Evolutionary conservation across 1,140 invertebrate genomes (phyloP).

Genomic region (Leptinotarsa defecta): DNA sequence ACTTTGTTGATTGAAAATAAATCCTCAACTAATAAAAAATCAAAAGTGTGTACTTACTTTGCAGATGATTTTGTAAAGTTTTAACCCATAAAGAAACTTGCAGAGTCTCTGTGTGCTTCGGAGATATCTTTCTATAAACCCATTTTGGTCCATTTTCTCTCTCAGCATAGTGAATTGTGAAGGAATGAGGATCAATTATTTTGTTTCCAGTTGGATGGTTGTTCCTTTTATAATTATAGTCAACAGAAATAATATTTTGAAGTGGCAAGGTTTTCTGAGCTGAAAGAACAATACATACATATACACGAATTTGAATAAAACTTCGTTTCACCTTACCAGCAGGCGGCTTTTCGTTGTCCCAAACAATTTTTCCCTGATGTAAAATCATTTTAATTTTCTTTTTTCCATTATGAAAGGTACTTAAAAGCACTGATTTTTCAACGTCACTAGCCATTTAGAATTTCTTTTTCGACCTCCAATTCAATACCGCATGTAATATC

Average conservation of each 20-base stretch:
- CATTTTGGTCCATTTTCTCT: constrained; percentile 64
- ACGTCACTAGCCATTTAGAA: constrained; percentile 34
- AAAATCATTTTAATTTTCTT: constrained; percentile 69
- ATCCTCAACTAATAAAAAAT: not conserved
- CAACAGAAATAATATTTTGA: constrained; percentile 61
- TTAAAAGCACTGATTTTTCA: constrained; percentile 61
- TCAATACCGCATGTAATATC: not conserved
- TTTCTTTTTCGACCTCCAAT: constrained; percentile 3
- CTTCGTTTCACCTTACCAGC: constrained; percentile 54
- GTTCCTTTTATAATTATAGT: constrained; percentile 55
- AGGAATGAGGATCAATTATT: constrained; percentile 58
- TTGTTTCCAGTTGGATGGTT: constrained; percentile 44
- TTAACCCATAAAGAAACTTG: constrained; percentile 69
- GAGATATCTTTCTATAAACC: constrained; percentile 63
- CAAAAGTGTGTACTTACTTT: constrained; percentile 58
- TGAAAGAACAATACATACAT: constrained; percentile 41
- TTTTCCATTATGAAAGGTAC: constrained; percentile 66
- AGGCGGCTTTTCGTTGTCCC: constrained; percentile 65
- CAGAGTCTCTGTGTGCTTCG: constrained; percentile 65
- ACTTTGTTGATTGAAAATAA: not conserved
- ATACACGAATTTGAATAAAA: constrained; percentile 31
- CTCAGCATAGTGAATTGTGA: constrained; percentile 69
- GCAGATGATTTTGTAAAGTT: constrained; percentile 62
- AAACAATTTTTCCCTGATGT: constrained; percentile 65
- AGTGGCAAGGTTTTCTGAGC: constrained; percentile 61